phyloP scores from a whole-genome alignment of 1,140 invertebrate species.

The Popillia japonica region DNA sequence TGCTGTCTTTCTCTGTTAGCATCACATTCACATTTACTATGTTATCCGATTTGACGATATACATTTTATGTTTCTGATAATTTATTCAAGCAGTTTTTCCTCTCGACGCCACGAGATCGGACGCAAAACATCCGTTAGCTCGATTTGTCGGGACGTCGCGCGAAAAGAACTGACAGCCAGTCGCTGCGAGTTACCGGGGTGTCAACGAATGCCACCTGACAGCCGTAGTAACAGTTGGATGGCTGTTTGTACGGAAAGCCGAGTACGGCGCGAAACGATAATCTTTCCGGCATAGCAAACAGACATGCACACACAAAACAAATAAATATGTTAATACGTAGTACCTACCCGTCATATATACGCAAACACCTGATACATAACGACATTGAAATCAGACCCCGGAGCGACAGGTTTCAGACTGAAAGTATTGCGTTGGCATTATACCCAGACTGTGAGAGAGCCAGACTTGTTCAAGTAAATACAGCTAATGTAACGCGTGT shows the following conservation, averaged over 20 bases:
- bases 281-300: background rate
- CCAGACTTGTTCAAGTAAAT: background rate
- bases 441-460: background rate
- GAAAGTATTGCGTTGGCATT: background rate
- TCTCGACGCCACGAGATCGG: slow-evolving; percentile 25
- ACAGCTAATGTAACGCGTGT: background rate
- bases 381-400: slow-evolving; percentile 5
- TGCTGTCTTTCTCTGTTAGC: too few relatives aligned
- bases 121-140: slow-evolving; percentile 23
- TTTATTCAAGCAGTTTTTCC: slow-evolving; percentile 18
- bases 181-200: slow-evolving; percentile 16
- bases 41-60: background rate
- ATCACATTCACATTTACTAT: background rate
- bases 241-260: background rate
- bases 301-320: background rate
- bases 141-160: slow-evolving; percentile 25
- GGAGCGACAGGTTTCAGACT: slow-evolving; percentile 11
- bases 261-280: slow-evolving; percentile 10
- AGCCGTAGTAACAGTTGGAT: background rate
- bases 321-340: slow-evolving; percentile 28
- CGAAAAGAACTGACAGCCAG: slow-evolving; percentile 18
- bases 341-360: slow-evolving; percentile 12
- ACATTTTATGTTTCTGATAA: slow-evolving; percentile 17
- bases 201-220: background rate
- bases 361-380: background rate